phyloP scores from a whole-genome alignment of 2,888 invertebrate genomes.

The Coelinius sp. region DNA sequence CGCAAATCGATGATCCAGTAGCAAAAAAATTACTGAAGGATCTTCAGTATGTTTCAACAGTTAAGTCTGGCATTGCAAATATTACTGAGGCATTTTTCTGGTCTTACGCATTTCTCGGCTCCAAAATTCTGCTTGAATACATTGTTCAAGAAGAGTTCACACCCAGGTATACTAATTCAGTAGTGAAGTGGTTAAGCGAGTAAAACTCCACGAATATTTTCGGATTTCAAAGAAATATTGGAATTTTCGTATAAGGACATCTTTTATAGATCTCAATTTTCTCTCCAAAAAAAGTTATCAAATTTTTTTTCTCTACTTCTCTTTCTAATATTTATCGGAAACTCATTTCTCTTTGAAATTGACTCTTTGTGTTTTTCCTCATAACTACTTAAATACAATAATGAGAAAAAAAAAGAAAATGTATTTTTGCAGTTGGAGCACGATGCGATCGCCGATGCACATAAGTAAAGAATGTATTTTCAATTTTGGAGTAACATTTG shows the following conservation, averaged over 20 bases:
- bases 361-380: too few species aligned
- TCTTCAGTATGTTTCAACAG: slow-evolving; percentile 78
- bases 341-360: too few species aligned
- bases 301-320: too few species aligned
- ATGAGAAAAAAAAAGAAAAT: not conserved
- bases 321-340: too few species aligned
- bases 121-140: slow-evolving; percentile 80
- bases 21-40: slow-evolving; percentile 77
- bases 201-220: too few species aligned
- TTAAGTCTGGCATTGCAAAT: slow-evolving; percentile 80
- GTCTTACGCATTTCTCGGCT: slow-evolving; percentile 85
- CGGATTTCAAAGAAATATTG: too few species aligned
- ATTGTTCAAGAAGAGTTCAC: slow-evolving; percentile 82
- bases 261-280: too few species aligned
- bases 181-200: not conserved
- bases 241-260: too few species aligned
- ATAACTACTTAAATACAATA: too few species aligned
- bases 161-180: slow-evolving; percentile 71
- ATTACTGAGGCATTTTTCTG: slow-evolving; percentile 83
- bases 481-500: slow-evolving; percentile 79
- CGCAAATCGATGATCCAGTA: slow-evolving; percentile 77
- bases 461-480: slow-evolving; percentile 83
- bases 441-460: slow-evolving; percentile 79
- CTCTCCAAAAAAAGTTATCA: too few species aligned
- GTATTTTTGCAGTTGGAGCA: slow-evolving; percentile 61